These are phyloP conservation scores for Teleogryllus occipitalis DNA, from an alignment of 1,140 invertebrate species.

Conservation along the genomic window DNA sequence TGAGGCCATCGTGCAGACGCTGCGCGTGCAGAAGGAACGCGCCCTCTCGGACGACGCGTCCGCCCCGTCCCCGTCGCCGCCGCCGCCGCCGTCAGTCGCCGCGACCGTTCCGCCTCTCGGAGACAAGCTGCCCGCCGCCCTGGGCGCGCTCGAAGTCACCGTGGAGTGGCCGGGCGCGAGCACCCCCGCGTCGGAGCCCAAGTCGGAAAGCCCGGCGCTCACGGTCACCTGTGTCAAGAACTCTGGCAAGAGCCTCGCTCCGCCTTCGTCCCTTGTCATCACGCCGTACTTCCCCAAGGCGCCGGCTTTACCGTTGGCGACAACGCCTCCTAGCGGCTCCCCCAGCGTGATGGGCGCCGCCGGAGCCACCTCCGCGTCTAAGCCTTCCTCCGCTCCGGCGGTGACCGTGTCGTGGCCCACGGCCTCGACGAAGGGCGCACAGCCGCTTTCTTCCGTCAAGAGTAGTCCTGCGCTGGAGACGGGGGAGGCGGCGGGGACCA, in stretches of 20 bases:
- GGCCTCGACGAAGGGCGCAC: too few species aligned
- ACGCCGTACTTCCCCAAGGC: background rate
- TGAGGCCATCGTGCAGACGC: background rate
- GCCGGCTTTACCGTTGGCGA: background rate
- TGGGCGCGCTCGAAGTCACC: too few species aligned
- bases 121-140: too few species aligned
- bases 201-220: too few species aligned
- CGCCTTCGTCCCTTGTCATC: background rate
- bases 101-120: too few species aligned
- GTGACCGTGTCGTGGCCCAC: background rate
- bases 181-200: too few species aligned
- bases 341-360: background rate
- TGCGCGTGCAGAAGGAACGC: background rate
- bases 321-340: too few species aligned
- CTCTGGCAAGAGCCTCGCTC: too few species aligned
- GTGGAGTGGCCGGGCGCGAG: too few species aligned
- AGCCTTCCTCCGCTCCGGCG: background rate
- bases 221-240: too few species aligned
- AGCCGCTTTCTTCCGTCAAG: too few species aligned
- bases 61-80: background rate
- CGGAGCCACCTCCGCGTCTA: background rate
- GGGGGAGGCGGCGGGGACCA: too few species aligned
- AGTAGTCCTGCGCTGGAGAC: background rate
- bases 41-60: background rate
- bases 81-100: background rate